Evolutionary conservation across 2,888 invertebrate species (phyloP).

Genomic region (Lissocephala sabroskyi): DNA sequence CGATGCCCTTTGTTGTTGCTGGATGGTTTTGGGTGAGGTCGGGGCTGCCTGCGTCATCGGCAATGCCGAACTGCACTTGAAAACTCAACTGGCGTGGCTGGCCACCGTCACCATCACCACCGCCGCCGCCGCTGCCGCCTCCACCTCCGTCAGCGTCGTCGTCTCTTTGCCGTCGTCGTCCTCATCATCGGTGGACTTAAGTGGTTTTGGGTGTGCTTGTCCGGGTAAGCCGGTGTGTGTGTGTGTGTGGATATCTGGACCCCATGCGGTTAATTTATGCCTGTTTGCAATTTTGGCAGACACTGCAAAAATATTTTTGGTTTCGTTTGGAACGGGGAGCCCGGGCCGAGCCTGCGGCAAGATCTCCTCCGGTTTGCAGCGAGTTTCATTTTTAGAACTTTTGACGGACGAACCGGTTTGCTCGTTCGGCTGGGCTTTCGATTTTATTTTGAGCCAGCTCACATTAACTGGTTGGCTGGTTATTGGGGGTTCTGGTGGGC

Average conservation of each 20-base stretch:
- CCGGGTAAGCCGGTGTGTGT: slow-evolving; percentile 24
- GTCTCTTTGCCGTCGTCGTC: slow-evolving; percentile 41
- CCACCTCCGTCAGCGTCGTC: neutral
- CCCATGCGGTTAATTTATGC: slow-evolving; percentile 62
- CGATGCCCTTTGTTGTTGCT: slow-evolving; percentile 37
- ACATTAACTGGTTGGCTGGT: slow-evolving; percentile 57
- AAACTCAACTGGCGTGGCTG: slow-evolving; percentile 61
- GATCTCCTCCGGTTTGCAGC: slow-evolving; percentile 26
- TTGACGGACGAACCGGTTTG: slow-evolving; percentile 60
- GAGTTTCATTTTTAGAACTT: slow-evolving; percentile 65
- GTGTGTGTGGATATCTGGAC: slow-evolving; percentile 46
- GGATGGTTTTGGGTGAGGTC: slow-evolving; percentile 50
- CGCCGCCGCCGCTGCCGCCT: neutral
- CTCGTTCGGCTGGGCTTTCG: slow-evolving; percentile 50
- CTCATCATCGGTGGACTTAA: slow-evolving; percentile 63
- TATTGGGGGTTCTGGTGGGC: slow-evolving; percentile 24
- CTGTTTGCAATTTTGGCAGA: slow-evolving; percentile 62
- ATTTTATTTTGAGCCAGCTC: slow-evolving; percentile 55
- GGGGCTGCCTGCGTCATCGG: slow-evolving; percentile 52
- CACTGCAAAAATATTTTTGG: slow-evolving; percentile 61
- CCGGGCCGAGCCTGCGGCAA: too few species aligned
- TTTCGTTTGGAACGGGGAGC: slow-evolving; percentile 34
- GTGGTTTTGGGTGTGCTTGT: slow-evolving; percentile 58
- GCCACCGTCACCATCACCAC: slow-evolving; percentile 14
- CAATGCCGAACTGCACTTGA: slow-evolving; percentile 52